These are phyloP conservation scores for Callitettix versicolor DNA, from an alignment of 1,140 invertebrate genomes.

Conservation along the genomic window DNA sequence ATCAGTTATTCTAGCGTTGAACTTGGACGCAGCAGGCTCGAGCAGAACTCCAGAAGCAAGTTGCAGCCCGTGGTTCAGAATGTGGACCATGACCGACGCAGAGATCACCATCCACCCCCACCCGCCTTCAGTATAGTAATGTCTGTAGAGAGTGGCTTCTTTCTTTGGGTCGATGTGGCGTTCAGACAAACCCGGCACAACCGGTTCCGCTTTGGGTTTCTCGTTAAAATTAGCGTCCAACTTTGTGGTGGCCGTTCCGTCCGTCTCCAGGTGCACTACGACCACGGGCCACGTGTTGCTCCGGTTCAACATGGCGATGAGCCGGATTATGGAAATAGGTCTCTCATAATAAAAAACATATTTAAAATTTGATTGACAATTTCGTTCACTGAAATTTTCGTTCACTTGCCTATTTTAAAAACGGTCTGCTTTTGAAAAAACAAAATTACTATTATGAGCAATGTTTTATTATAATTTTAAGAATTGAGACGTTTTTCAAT, in stretches of 20 bases:
- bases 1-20: slow-evolving; percentile 7
- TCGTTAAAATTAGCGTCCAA: slow-evolving; percentile 5
- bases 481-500: too few relatives aligned
- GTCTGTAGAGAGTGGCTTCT: slow-evolving; percentile 35
- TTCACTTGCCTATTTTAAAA: too few relatives aligned
- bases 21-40: slow-evolving; percentile 8
- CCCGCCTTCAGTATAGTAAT: slow-evolving; percentile 50
- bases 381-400: too few relatives aligned
- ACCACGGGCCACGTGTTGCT: slow-evolving; percentile 24
- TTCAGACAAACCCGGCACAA: slow-evolving; percentile 4
- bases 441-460: too few relatives aligned
- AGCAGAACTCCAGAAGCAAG: slow-evolving; percentile 25
- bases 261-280: slow-evolving; percentile 17
- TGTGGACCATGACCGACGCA: slow-evolving; percentile 40
- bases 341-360: too few relatives aligned
- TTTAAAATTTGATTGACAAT: too few relatives aligned
- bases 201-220: background rate
- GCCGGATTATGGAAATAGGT: too few relatives aligned
- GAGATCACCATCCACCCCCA: slow-evolving; percentile 50
- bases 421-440: too few relatives aligned
- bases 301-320: slow-evolving; percentile 19
- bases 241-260: background rate
- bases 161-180: slow-evolving; percentile 29
- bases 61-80: slow-evolving; percentile 38
- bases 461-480: too few relatives aligned